These are phyloP conservation scores for Oasisia sp. DNA, from an alignment of 2,888 invertebrate genomes.

Conservation along the genomic window DNA sequence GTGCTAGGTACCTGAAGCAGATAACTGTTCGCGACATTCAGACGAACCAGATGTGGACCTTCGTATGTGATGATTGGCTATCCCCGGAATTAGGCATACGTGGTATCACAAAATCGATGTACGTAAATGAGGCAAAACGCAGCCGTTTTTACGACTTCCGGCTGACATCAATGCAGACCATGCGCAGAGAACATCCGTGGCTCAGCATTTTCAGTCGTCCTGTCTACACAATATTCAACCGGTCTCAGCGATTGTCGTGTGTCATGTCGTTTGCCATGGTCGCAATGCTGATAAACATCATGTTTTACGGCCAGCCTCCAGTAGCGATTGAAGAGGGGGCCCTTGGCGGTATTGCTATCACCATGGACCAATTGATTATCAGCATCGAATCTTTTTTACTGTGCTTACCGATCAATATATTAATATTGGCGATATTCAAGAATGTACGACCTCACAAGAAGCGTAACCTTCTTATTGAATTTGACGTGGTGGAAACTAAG, in stretches of 20 bases:
- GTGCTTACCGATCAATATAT: not conserved
- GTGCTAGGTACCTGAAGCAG: conserved; percentile 23
- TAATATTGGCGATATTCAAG: not conserved
- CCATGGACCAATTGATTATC: not conserved
- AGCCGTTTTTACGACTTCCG: not conserved
- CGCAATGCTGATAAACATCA: conserved; percentile 1
- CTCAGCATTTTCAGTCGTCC: conserved; percentile 59
- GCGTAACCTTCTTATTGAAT: not conserved
- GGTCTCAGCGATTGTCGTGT: conserved; percentile 59
- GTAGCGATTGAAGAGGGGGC: not conserved
- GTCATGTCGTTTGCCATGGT: conserved; percentile 34
- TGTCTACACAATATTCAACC: conserved; percentile 53
- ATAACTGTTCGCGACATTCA: conserved; percentile 24
- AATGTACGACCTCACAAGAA: not conserved
- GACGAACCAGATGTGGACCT: conserved; percentile 20
- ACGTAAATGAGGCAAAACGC: not conserved
- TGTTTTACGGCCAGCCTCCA: conserved; percentile 8
- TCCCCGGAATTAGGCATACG: not conserved
- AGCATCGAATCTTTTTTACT: not conserved
- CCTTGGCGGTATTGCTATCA: not conserved
- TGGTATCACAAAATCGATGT: not conserved
- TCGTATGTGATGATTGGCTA: conserved; percentile 23
- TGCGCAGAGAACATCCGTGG: conserved; percentile 60
- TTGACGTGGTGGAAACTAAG: not conserved
- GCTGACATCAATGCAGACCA: not conserved